Conservation (phyloP, 2,113 vertebrate species). For the Ochotona curzoniae region DNA sequence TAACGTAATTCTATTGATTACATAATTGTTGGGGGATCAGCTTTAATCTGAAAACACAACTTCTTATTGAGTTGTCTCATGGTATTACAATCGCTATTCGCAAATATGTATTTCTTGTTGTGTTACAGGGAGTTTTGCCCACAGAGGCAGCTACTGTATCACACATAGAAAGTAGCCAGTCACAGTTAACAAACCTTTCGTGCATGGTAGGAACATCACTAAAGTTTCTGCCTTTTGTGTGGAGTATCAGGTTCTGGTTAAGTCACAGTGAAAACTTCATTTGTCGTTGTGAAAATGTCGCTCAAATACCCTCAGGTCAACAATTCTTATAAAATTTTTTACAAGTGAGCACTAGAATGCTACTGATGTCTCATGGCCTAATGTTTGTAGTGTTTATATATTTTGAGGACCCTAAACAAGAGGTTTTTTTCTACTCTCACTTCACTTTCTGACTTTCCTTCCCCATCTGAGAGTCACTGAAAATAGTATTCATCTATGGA, state of each 20-base stretch:
- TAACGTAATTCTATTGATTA: background rate
- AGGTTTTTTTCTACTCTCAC: background rate
- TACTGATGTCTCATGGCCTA: background rate
- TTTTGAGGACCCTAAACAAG: background rate
- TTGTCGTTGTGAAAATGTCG: conserved; percentile 48
- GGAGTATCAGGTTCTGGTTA: background rate
- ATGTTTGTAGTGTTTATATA: background rate
- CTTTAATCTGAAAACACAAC: background rate
- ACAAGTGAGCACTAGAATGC: conserved; percentile 14
- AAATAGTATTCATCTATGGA: background rate
- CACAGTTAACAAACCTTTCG: background rate
- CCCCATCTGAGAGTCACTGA: background rate
- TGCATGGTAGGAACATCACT: too few relatives aligned
- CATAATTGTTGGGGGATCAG: background rate
- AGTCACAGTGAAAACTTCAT: background rate
- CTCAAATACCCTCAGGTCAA: conserved; percentile 14
- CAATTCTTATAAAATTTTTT: conserved; percentile 6
- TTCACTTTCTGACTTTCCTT: background rate
- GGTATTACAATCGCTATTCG: background rate
- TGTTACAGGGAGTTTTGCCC: background rate
- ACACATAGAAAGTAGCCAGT: background rate
- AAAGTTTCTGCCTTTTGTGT: background rate
- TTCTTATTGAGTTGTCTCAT: background rate
- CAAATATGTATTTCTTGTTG: background rate
- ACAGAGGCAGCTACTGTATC: background rate